Evolutionary conservation across 2,113 vertebrate species (phyloP).

Genomic region (Nematolebias whitei): DNA sequence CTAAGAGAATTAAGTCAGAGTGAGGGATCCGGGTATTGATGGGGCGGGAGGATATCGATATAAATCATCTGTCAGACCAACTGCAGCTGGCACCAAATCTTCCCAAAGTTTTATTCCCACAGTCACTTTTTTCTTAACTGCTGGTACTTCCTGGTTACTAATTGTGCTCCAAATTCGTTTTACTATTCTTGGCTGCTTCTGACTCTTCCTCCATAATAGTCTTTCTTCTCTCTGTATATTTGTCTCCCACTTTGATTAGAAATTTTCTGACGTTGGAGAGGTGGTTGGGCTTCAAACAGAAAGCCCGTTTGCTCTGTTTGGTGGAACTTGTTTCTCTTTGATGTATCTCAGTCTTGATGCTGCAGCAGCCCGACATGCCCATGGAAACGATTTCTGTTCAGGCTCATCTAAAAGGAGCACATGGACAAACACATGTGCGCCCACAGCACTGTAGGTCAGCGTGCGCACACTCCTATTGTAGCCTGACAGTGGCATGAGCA

Average conservation of each 20-base stretch:
- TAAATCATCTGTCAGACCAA: slow-evolving; percentile 26
- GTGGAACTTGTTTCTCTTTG: slow-evolving; percentile 45
- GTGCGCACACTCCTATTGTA: slow-evolving; percentile 13
- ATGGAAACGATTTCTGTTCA: slow-evolving; percentile 47
- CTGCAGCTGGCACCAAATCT: neutral
- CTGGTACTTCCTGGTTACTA: slow-evolving; percentile 13
- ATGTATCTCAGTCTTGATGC: slow-evolving; percentile 54
- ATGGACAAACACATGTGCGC: neutral
- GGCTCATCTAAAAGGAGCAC: slow-evolving; percentile 47
- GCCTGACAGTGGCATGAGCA: slow-evolving; percentile 6
- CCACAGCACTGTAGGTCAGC: slow-evolving; percentile 24
- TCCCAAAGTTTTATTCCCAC: slow-evolving; percentile 27
- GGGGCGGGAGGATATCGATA: slow-evolving; percentile 16
- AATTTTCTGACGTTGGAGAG: slow-evolving; percentile 12
- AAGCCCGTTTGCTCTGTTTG: slow-evolving; percentile 7
- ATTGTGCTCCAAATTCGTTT: slow-evolving; percentile 1
- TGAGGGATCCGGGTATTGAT: slow-evolving; percentile 21
- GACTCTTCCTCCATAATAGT: neutral
- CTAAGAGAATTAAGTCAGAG: slow-evolving; percentile 31
- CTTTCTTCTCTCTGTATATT: slow-evolving; percentile 5
- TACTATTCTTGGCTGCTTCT: slow-evolving; percentile 11
- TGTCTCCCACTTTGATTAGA: slow-evolving; percentile 3
- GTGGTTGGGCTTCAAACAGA: slow-evolving; percentile 20
- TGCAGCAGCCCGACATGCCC: slow-evolving; percentile 27
- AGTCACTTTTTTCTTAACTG: neutral